Percentiles rank a stretch among this genome's conserved stretches.
Evolutionary conservation across 1,140 invertebrate genomes (phyloP).

Genomic region (Drosophila ironensis): DNA sequence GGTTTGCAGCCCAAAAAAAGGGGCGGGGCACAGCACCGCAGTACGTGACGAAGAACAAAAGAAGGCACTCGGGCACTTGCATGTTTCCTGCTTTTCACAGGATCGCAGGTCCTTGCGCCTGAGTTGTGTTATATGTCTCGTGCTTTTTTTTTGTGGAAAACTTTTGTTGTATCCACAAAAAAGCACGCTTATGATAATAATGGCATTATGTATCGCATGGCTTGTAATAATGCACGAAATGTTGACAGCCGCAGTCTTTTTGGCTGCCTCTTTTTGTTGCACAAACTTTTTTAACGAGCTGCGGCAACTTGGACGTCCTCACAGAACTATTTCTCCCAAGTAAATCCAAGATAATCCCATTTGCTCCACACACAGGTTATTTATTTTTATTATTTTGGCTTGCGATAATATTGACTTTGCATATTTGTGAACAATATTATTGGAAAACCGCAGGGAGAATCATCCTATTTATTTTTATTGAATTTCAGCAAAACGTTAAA

Average conservation of each 20-base stretch:
- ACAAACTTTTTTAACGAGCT: slow-evolving; percentile 70
- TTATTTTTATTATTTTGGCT: not conserved
- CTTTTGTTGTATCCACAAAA: slow-evolving; percentile 79
- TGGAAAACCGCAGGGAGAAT: slow-evolving; percentile 10
- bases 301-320: not conserved
- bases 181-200: slow-evolving; percentile 80
- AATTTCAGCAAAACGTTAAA: slow-evolving; percentile 22
- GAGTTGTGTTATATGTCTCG: slow-evolving; percentile 20
- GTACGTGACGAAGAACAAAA: slow-evolving; percentile 82
- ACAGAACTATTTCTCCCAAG: slow-evolving; percentile 3
- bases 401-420: slow-evolving; percentile 57
- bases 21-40: slow-evolving; percentile 56
- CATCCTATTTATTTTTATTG: slow-evolving; percentile 53
- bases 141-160: slow-evolving; percentile 1
- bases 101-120: slow-evolving; percentile 7
- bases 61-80: slow-evolving; percentile 81
- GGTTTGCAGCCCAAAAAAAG: not conserved
- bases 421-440: slow-evolving; percentile 65
- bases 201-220: slow-evolving; percentile 62
- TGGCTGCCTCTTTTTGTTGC: slow-evolving; percentile 22
- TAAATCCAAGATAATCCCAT: slow-evolving; percentile 2
- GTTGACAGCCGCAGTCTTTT: slow-evolving; percentile 37
- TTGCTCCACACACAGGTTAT: slow-evolving; percentile 8
- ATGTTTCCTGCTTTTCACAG: slow-evolving; percentile 33
- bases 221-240: slow-evolving; percentile 25